These are phyloP conservation scores for Panzeria rudis DNA, from an alignment of 2,888 invertebrate genomes.

Conservation along the genomic window DNA sequence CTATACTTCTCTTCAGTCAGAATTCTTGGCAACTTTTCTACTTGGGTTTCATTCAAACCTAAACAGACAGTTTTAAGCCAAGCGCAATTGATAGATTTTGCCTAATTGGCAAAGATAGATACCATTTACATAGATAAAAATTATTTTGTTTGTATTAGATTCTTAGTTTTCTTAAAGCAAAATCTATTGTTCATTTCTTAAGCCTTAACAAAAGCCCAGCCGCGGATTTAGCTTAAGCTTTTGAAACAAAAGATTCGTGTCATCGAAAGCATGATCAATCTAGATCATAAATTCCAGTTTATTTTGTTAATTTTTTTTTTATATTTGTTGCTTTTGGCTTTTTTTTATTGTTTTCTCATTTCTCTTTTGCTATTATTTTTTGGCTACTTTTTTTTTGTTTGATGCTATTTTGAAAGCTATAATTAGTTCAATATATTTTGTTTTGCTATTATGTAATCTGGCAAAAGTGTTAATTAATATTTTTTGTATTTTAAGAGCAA, in stretches of 20 bases:
- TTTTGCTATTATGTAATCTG: conserved; percentile 22
- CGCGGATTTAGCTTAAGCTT: no score
- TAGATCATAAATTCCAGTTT: background rate
- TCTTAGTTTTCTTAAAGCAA: no score
- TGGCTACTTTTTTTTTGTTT: background rate
- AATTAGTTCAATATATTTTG: conserved; percentile 35
- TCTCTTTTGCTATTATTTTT: background rate
- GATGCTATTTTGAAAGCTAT: conserved; percentile 10
- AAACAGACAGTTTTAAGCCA: background rate
- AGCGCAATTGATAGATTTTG: background rate
- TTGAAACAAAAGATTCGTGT: no score
- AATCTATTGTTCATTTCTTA: no score
- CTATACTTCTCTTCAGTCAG: background rate
- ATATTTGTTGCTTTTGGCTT: background rate
- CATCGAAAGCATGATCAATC: background rate
- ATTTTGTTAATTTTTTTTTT: no score
- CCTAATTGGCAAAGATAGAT: background rate
- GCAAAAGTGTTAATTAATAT: conserved; percentile 53
- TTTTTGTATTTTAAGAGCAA: conserved; percentile 64
- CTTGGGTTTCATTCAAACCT: background rate
- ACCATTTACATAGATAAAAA: no score
- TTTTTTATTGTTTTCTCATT: conserved; percentile 15
- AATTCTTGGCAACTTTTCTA: background rate
- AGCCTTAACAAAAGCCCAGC: no score
- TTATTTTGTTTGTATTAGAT: no score